Percentiles rank a stretch among this genome's conserved stretches.
These are phyloP conservation scores for Periophthalmus magnuspinnatus DNA, from an alignment of 2,797 vertebrate species.

Conservation along the genomic window DNA sequence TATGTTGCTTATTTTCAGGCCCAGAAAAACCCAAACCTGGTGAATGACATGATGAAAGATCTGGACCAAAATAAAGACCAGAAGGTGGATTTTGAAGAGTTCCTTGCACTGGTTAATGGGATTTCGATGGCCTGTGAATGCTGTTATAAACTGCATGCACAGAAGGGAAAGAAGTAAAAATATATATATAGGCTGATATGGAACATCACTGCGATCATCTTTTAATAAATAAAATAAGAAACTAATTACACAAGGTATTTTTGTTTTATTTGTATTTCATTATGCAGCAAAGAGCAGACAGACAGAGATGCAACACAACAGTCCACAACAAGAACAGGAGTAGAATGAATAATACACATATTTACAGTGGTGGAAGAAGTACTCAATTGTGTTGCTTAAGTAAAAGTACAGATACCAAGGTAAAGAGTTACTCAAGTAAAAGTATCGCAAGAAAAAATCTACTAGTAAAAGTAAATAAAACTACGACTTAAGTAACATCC, in stretches of 20 bases:
- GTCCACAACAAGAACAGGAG: too few relatives aligned
- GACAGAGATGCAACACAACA: too few relatives aligned
- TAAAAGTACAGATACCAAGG: too few relatives aligned
- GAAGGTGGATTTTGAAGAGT: conserved; percentile 84
- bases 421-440: too few relatives aligned
- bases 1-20: conserved; percentile 40
- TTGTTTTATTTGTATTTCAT: too few relatives aligned
- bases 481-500: too few relatives aligned
- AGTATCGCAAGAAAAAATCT: too few relatives aligned
- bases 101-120: conserved; percentile 70
- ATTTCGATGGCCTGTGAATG: conserved; percentile 74
- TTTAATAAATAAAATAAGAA: conserved; percentile 44
- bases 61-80: conserved; percentile 82
- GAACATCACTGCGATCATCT: not conserved
- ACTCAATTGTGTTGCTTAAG: too few relatives aligned
- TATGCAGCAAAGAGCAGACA: too few relatives aligned
- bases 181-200: not conserved
- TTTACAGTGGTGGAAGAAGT: too few relatives aligned
- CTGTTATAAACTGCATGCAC: conserved; percentile 26
- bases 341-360: too few relatives aligned
- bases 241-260: not conserved
- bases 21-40: conserved; percentile 65
- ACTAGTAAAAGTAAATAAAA: too few relatives aligned
- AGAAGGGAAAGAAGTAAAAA: conserved; percentile 54
- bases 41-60: conserved; percentile 78